Base-by-base conservation (phyloP, 1,140 invertebrate genomes). In the Nasonia giraulti region DNA sequence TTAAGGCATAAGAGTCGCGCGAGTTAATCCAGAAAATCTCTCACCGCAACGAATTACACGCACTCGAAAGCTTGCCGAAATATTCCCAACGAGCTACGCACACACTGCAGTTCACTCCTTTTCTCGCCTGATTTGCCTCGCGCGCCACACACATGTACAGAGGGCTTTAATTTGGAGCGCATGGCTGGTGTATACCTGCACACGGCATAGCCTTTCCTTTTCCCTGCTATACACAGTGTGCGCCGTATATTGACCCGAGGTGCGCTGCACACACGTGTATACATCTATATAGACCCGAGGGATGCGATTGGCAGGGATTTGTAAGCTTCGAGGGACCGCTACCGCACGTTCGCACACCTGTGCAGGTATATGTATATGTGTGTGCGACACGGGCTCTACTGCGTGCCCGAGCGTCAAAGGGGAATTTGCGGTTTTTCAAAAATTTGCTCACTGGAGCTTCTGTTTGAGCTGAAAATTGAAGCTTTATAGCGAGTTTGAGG, bases 231-330 rank as follows among this genome's bases (percentile, higher is more conserved):
- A 50, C 4, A 50, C 7, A 62, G 4, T 7, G 1, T 62, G 55
- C 7, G 20, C 5, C 68, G 68, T 33, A 12, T 71, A 71, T 71
- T 33, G 68, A 71, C 68, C 68, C 68, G 68, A 62, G 55, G 55
- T 33, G 31, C 0, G 27, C 23, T 71, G 23, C 68, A n/a, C 27
- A 17, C 68, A 4, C 27, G 3, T n/a, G n/a, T 62, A 62, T 17
- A 62, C 50, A 17, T 14, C 4, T 55, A 17, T 55, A 20, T 55
- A 55, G 0, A 2, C 17, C 50, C 50, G 50, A 17, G 55, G 20
- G 55, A n/a, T 71, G 68, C 68, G 68, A 71, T 71, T 71, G 68
- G 68, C 68, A 71, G 27, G 27, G 27, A 71, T 71, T 71, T 33
- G 68, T 33, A 71, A 71, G 23, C 23, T 71, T 10, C 55, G 55